Conservation (phyloP, 2,113 vertebrate genomes). For the Herpetotheres cachinnans region DNA sequence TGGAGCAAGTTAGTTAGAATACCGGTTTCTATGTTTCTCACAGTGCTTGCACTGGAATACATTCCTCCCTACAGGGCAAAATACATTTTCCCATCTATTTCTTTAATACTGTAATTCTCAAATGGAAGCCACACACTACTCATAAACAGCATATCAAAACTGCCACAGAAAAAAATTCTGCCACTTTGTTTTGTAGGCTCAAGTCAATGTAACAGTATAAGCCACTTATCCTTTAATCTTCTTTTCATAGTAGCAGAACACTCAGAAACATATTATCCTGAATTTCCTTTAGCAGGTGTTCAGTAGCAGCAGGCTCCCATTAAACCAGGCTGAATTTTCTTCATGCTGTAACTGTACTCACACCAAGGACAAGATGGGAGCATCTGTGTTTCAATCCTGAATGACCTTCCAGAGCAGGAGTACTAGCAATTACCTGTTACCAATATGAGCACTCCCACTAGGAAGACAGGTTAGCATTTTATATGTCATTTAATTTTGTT, state of each 20-base stretch:
- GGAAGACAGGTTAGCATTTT: neutral
- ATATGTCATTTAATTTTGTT: neutral
- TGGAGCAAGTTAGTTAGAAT: neutral
- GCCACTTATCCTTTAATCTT: conserved; percentile 63
- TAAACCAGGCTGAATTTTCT: neutral
- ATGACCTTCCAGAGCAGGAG: conserved; percentile 19
- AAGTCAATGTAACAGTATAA: neutral
- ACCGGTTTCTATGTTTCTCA: neutral
- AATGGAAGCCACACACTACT: neutral
- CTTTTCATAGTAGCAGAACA: conserved; percentile 28
- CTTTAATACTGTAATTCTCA: neutral
- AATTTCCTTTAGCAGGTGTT: neutral
- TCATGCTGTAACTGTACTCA: neutral
- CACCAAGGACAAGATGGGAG: neutral
- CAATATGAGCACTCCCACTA: neutral
- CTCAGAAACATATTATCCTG: neutral
- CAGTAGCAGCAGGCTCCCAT: conserved; percentile 26
- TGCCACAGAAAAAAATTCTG: neutral
- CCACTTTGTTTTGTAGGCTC: conserved; percentile 27
- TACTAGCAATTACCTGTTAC: neutral
- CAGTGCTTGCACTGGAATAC: neutral
- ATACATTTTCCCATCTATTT: neutral
- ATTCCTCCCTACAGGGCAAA: neutral
- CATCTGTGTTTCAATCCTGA: neutral
- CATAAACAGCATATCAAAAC: neutral